Evolutionary conservation across 2,888 invertebrate genomes (phyloP).

Genomic region (Dicycla oo): DNA sequence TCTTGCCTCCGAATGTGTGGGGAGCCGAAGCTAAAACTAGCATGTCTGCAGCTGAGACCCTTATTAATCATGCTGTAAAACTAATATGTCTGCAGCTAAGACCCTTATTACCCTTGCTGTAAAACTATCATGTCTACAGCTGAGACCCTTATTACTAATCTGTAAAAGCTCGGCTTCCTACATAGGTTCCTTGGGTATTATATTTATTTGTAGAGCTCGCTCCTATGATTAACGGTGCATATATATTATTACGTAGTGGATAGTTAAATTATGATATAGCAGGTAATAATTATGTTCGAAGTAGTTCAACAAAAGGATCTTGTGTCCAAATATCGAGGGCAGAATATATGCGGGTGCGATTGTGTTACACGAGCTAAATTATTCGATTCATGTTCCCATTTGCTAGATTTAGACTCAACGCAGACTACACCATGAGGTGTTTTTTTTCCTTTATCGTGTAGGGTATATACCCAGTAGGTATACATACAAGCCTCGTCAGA

Average conservation of each 20-base stretch:
- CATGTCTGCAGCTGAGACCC: background rate
- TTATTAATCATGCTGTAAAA: no score
- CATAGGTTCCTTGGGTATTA: background rate
- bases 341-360: constrained; percentile 16
- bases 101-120: background rate
- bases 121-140: background rate
- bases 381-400: constrained; percentile 22
- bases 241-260: background rate
- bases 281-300: constrained; percentile 5
- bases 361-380: constrained; percentile 46
- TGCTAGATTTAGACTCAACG: background rate
- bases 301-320: constrained; percentile 29
- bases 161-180: background rate
- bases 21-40: background rate
- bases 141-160: background rate
- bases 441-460: no score
- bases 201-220: background rate
- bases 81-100: background rate
- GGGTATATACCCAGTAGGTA: no score
- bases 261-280: constrained; percentile 1
- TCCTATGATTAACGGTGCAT: constrained; percentile 1
- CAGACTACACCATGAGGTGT: no score
- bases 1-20: background rate
- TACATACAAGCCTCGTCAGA: no score
- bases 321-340: constrained; percentile 2